A percentile compares a stretch with the other conserved stretches of the same genome.
phyloP scores from a whole-genome alignment of 2,888 invertebrate genomes.

The Lumbricus terrestris region DNA sequence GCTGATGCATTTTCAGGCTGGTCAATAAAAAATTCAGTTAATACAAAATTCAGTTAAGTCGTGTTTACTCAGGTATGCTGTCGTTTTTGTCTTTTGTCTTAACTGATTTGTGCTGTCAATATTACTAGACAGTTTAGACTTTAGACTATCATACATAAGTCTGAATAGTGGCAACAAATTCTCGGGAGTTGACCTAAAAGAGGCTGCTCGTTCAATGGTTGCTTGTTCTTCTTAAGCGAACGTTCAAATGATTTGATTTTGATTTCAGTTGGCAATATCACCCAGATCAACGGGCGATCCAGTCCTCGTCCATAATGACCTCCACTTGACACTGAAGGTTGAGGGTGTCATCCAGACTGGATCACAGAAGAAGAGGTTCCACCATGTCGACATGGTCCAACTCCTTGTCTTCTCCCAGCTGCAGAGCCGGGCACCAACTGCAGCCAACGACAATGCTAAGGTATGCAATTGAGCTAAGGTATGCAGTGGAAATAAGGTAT shows the following conservation, averaged over 20 bases:
- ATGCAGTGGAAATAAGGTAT: background rate
- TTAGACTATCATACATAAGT: no score
- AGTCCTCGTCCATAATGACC: constrained; percentile 76
- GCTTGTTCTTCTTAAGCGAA: background rate
- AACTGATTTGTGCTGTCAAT: background rate
- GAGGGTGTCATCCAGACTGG: constrained; percentile 80
- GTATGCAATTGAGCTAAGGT: background rate
- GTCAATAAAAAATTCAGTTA: no score
- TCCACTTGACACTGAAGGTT: constrained; percentile 85
- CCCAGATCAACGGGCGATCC: constrained; percentile 78
- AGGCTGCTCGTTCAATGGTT: background rate
- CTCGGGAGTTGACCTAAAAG: background rate
- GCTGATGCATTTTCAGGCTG: no score
- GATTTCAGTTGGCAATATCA: constrained; percentile 70
- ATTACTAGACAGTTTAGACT: background rate
- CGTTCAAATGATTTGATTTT: background rate
- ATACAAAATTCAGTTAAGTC: no score
- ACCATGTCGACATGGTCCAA: constrained; percentile 72
- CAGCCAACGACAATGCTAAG: background rate
- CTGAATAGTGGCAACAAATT: no score
- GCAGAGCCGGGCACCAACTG: constrained; percentile 40
- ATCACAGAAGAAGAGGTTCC: constrained; percentile 63
- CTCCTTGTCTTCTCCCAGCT: constrained; percentile 71
- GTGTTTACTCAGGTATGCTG: no score
- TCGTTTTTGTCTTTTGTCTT: no score